Evolutionary conservation across 1,140 invertebrate genomes (phyloP).

Genomic region (Drosophila navojoa): DNA sequence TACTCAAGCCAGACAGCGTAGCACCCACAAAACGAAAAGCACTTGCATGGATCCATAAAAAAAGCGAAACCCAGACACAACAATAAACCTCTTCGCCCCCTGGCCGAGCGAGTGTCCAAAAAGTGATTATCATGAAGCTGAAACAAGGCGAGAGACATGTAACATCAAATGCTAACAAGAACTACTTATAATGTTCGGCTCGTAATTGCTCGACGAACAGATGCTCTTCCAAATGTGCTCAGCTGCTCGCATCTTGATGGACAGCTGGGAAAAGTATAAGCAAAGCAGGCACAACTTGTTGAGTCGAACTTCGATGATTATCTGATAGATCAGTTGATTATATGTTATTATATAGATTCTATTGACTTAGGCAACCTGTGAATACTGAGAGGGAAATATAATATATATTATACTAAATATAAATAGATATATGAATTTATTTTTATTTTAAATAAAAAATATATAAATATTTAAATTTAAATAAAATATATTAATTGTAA

Average conservation of each 20-base stretch:
- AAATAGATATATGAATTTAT: too few species aligned
- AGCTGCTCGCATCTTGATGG: background rate
- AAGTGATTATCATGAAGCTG: constrained; percentile 61
- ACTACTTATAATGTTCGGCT: background rate
- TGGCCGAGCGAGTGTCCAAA: constrained; percentile 23
- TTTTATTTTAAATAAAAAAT: too few species aligned
- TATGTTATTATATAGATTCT: too few species aligned
- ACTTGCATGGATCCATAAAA: constrained; percentile 5
- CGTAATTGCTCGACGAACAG: background rate
- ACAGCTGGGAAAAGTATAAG: too few species aligned
- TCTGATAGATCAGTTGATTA: too few species aligned
- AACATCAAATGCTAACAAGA: constrained; percentile 52
- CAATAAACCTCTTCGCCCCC: background rate
- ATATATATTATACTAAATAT: too few species aligned
- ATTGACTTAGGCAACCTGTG: too few species aligned
- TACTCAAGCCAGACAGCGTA: constrained; percentile 46
- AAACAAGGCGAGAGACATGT: constrained; percentile 51
- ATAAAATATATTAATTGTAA: too few species aligned
- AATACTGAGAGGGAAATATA: too few species aligned
- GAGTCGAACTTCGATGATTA: too few species aligned
- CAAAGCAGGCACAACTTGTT: too few species aligned
- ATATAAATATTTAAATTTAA: too few species aligned
- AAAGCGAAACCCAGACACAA: constrained; percentile 4
- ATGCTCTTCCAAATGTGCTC: background rate
- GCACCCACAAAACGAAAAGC: constrained; percentile 4